These are phyloP conservation scores for Chaetodon trifasciatus DNA, from an alignment of 2,797 vertebrate genomes.

Conservation along the genomic window DNA sequence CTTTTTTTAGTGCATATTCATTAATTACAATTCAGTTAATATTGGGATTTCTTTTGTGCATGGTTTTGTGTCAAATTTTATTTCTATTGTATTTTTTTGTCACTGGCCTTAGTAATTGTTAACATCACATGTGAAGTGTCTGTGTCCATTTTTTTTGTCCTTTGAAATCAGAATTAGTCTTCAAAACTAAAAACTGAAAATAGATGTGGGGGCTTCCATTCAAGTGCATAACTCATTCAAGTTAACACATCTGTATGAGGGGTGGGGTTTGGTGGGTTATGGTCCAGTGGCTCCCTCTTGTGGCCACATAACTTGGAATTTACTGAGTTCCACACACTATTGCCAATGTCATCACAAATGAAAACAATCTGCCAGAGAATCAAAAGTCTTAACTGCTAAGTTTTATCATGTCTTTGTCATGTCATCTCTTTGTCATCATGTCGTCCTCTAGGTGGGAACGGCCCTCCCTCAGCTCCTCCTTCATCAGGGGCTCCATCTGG, in stretches of 20 bases:
- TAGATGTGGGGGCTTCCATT: conserved; percentile 6
- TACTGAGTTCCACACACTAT: neutral
- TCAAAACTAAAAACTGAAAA: conserved; percentile 14
- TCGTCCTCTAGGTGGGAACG: conserved; percentile 90
- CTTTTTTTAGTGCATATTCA: neutral
- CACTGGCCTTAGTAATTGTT: neutral
- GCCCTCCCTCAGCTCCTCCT: conserved; percentile 91
- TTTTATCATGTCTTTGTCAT: conserved; percentile 35
- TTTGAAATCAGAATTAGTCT: neutral
- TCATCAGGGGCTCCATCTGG: conserved; percentile 88
- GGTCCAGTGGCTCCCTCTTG: conserved; percentile 79
- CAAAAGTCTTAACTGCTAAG: neutral
- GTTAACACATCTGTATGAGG: conserved; percentile 48
- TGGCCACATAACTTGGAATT: conserved; percentile 53
- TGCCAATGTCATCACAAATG: neutral
- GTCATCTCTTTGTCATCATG: conserved; percentile 21
- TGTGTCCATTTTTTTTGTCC: neutral
- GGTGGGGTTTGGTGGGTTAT: conserved; percentile 56
- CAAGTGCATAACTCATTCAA: conserved; percentile 16
- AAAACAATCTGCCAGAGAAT: conserved; percentile 7
- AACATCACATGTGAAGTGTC: neutral
- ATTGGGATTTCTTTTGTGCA: neutral
- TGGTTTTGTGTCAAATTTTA: neutral
- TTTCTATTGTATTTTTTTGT: neutral
- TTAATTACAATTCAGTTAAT: neutral